Evolutionary conservation across 2,888 invertebrate species (phyloP).

Genomic region (Caenorhabditis sp.): DNA sequence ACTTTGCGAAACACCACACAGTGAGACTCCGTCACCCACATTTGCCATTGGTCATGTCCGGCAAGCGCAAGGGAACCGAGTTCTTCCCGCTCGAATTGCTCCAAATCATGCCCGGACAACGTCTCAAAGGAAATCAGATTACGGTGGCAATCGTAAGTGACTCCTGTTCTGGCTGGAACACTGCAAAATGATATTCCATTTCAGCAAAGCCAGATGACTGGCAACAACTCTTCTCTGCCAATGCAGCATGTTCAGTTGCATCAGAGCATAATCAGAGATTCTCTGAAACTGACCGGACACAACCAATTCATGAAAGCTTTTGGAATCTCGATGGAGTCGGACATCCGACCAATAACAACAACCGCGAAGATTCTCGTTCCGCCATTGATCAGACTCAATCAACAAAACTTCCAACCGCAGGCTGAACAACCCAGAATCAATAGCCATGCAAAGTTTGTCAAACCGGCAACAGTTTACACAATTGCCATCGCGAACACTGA

Average conservation of each 20-base stretch:
- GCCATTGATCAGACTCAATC: neutral
- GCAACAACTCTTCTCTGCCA: neutral
- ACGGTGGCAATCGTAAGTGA: neutral
- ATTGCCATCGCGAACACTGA: neutral
- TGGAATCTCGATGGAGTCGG: neutral
- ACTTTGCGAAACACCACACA: neutral
- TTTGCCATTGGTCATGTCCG: neutral
- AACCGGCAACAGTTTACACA: neutral
- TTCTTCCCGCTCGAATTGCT: neutral
- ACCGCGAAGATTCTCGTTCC: neutral
- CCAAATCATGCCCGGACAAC: neutral
- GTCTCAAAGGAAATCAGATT: neutral
- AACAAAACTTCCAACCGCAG: no score
- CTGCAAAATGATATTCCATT: no score
- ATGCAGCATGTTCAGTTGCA: neutral
- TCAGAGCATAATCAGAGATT: neutral
- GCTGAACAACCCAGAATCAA: neutral
- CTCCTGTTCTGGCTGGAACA: no score
- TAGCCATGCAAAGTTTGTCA: neutral
- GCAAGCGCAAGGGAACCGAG: neutral
- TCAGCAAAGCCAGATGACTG: constrained; percentile 9
- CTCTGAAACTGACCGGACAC: neutral
- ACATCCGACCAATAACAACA: neutral
- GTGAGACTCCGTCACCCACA: neutral
- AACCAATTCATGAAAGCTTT: neutral